Evolutionary conservation across 2,113 vertebrate genomes (phyloP).

Genomic region (Pao palembangensis): DNA sequence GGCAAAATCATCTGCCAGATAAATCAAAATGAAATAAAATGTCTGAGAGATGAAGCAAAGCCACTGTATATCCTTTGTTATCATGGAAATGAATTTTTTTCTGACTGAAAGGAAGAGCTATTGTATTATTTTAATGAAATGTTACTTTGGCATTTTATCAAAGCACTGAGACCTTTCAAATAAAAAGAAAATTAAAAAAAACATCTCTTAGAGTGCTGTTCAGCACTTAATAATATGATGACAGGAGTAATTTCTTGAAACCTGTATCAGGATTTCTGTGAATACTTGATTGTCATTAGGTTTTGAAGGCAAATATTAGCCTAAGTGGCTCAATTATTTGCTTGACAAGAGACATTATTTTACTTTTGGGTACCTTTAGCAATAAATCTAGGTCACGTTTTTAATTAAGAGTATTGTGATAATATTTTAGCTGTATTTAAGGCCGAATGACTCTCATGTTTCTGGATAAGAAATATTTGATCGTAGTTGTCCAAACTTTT

Average conservation of each 20-base stretch:
- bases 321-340: no score
- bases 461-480: conserved; percentile 62
- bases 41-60: conserved; percentile 1
- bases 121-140: conserved; percentile 26
- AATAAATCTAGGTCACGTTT: no score
- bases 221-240: no score
- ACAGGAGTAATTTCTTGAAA: no score
- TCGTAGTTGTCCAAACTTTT: conserved; percentile 85
- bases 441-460: conserved; percentile 27
- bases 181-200: no score
- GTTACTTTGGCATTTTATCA: conserved; percentile 16
- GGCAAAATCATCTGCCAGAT: conserved; percentile 39
- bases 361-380: background rate
- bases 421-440: no score
- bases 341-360: background rate
- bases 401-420: no score
- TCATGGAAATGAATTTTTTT: conserved; percentile 11
- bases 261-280: no score
- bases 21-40: conserved; percentile 54
- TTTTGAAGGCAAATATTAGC: no score
- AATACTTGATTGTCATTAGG: no score
- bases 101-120: conserved; percentile 15
- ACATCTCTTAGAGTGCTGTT: no score
- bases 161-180: background rate
- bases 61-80: background rate